Base-by-base conservation (phyloP, 2,797 vertebrate genomes). In the Characodon lateralis region DNA sequence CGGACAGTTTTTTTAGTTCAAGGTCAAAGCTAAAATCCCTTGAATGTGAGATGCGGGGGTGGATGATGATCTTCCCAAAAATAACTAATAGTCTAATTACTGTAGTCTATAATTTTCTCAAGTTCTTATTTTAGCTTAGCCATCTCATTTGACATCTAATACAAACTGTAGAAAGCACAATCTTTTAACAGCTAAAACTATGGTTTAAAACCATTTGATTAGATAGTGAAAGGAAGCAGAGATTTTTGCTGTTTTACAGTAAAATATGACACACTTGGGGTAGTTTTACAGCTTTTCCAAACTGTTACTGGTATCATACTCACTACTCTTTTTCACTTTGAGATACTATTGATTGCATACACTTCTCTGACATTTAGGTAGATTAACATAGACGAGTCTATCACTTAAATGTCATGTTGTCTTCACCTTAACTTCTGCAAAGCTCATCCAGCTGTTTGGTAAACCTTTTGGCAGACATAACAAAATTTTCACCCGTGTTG, bases 1-100 rank as follows among this genome's bases (percentile, higher is more conserved):
- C 71, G 76, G 68, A 55, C 56, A 82, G 78, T 87, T 93, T 91
- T 87, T 86, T 93, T 66, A 41, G 91, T 92, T 93, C 92, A 94
- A 94, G 92, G 93, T 94, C 89, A 86, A 58, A 83, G 35, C 59
- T 80, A 59, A 78, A 80, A 55, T 5, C 16, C 77, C 77, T 69
- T 55, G 66, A 85, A 88, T 87, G 80, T 90, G 78, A 87, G 77
- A 81, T 84, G 85, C 74, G 85, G 74, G 85, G 72, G 80, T 87
- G 82, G 81, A 81, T 70, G 71, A 85, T 84, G 84, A 91, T 88
- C 82, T 72, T 87, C 82, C 80, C 83, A 85, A 91, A 87, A 86
- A 94, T 90, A 89, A 89, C 88, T 91, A 85, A 80, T 78, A 89
- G 92, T 94, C 94, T 95, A 95, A 95, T 96, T 95, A 95, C 81